phyloP scores from a whole-genome alignment of 92 coral and sea anemone species.

The Umimayanthus kanabou region DNA sequence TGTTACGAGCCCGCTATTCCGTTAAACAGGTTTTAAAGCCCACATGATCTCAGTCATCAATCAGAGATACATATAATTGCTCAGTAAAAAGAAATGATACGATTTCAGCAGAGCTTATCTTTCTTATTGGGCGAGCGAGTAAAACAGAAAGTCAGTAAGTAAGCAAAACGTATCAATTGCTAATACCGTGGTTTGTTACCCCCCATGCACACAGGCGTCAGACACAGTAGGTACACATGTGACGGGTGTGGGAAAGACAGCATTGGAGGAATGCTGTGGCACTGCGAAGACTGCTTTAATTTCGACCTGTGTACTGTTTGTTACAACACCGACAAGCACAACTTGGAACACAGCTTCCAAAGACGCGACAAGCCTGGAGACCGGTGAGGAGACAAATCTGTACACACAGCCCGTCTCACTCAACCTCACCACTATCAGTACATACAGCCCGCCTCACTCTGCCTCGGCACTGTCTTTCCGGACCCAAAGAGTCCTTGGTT shows the following conservation, averaged over 20 bases:
- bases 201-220: conserved; percentile 42
- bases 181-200: neutral
- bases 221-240: conserved; percentile 39
- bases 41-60: too few species aligned
- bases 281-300: conserved; percentile 61
- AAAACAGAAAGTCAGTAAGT: too few species aligned
- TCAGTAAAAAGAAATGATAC: too few species aligned
- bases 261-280: conserved; percentile 70
- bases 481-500: neutral
- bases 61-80: too few species aligned
- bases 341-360: conserved; percentile 55
- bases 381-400: neutral
- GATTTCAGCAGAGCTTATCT: too few species aligned
- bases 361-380: conserved; percentile 47
- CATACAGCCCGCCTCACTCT: neutral
- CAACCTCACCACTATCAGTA: neutral
- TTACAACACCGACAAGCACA: conserved; percentile 58
- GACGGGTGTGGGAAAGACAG: conserved; percentile 56
- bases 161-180: too few species aligned
- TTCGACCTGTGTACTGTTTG: conserved; percentile 74
- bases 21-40: too few species aligned
- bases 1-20: too few species aligned
- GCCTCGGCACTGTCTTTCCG: neutral
- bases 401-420: neutral
- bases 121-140: too few species aligned